Conservation (phyloP, 1,140 invertebrate species). For the Popillia japonica region DNA sequence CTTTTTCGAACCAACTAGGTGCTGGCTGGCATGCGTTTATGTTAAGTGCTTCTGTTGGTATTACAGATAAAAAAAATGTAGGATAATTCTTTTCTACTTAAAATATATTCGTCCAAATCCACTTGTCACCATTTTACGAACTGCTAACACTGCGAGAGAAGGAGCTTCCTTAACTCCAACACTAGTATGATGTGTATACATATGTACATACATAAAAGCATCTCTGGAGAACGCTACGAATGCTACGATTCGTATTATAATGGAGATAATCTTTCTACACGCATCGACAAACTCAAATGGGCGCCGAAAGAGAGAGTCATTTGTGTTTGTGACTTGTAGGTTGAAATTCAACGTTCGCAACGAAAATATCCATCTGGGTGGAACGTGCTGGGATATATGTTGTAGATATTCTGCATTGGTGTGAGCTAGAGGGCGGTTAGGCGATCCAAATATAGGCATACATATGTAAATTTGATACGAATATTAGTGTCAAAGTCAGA, state of each 20-base stretch:
- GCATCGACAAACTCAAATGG: conserved; percentile 9
- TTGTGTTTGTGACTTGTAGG: conserved; percentile 14
- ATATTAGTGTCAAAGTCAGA: conserved; percentile 10
- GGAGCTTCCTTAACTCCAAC: background rate
- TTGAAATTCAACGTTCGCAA: conserved; percentile 4
- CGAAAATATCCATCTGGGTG: conserved; percentile 4
- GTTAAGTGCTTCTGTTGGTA: too few species aligned
- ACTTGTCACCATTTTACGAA: background rate
- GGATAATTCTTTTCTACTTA: too few species aligned
- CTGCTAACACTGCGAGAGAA: background rate
- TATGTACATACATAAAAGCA: background rate
- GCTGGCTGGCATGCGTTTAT: background rate
- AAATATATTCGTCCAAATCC: background rate
- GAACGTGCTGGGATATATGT: background rate
- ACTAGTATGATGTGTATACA: background rate
- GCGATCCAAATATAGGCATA: background rate
- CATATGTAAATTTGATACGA: conserved; percentile 19
- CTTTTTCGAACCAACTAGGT: background rate
- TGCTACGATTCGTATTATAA: conserved; percentile 3
- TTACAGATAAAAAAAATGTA: too few species aligned
- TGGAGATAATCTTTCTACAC: background rate
- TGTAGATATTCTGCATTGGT: background rate
- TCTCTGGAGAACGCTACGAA: background rate
- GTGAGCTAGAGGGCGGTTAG: background rate
- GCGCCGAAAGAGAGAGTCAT: background rate